Evolutionary conservation across 2,888 invertebrate species (phyloP), one percentile per base, ranked within the genome.

Genomic region (Acronicta alni): DNA sequence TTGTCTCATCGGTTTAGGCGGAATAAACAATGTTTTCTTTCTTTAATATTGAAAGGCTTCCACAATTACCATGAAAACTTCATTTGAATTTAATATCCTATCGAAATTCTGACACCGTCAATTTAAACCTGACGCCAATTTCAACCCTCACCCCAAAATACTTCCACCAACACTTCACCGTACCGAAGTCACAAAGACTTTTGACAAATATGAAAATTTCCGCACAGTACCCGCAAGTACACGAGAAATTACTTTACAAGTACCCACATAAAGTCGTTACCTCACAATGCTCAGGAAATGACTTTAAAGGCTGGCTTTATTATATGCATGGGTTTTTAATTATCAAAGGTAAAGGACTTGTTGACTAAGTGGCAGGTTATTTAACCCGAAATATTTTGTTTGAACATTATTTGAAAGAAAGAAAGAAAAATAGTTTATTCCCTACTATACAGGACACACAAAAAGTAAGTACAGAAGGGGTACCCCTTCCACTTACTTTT

Each of bases 191-290:
- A 66, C 47, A 67, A 55, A 72, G 45, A 52, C 60, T 53, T 56
- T 10, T 38, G 39, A 57, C 62, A 72, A 72, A 58, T 62, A 67
- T 63, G 47, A 62, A 56, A 72, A 46, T 72, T 59, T 37, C 45
- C 61, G 47, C 49, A 48, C 30, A 16, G 38, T 32, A 26, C 23
- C 23, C 15, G 14, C 16, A 72, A 61, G 46, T 61, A 73, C 61
- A 76, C 39, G 57, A 62, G 64, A 77, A 77, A 65, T 77, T 77
- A 75, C 77, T 75, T 70, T 46, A 58, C 26, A 57, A 56, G 59
- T 67, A 70, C 37, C 56, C 35, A 45, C 52, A 41, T 17, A n/a
- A 23, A 32, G 53, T 64, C 59, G 54, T 75, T 77, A 60, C 39
- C 39, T 49, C 23, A 67, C 42, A 68, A 60, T 59, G 42, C 52